Evolutionary conservation across 2,113 vertebrate genomes (phyloP).

Genomic region (Macheiramphus alcinus): DNA sequence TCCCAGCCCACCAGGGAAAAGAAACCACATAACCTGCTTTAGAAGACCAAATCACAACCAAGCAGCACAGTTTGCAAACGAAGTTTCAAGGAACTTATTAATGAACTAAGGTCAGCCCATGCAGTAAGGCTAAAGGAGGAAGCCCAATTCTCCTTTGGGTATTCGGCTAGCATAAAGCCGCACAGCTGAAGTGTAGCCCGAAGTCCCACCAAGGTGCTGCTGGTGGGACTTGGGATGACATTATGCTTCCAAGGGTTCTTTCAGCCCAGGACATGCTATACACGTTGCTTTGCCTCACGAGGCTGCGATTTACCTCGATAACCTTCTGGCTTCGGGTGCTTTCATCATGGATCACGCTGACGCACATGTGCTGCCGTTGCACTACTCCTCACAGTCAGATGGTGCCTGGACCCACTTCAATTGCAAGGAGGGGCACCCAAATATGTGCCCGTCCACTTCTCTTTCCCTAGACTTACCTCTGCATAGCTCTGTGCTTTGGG

Average conservation of each 20-base stretch:
- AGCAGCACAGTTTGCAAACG: background rate
- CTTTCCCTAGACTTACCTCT: accelerated
- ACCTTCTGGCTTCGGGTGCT: background rate
- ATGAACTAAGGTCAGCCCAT: background rate
- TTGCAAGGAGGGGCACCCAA: background rate
- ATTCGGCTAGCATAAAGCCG: background rate
- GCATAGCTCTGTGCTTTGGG: background rate
- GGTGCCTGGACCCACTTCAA: background rate
- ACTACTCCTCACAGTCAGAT: background rate
- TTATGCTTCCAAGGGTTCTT: background rate
- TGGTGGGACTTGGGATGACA: background rate
- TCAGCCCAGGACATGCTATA: background rate
- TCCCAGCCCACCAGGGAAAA: background rate
- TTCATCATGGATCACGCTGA: background rate
- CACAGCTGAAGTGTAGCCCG: background rate
- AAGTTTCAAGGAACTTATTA: background rate
- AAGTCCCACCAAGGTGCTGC: background rate
- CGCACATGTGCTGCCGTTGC: background rate
- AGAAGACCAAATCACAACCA: background rate
- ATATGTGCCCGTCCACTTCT: background rate
- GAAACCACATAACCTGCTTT: background rate
- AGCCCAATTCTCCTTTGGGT: background rate
- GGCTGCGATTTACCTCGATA: background rate
- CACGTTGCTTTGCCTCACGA: background rate
- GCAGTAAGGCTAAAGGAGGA: background rate